Evolutionary conservation across 2,888 invertebrate genomes (phyloP).

Genomic region (Mantis religiosa): DNA sequence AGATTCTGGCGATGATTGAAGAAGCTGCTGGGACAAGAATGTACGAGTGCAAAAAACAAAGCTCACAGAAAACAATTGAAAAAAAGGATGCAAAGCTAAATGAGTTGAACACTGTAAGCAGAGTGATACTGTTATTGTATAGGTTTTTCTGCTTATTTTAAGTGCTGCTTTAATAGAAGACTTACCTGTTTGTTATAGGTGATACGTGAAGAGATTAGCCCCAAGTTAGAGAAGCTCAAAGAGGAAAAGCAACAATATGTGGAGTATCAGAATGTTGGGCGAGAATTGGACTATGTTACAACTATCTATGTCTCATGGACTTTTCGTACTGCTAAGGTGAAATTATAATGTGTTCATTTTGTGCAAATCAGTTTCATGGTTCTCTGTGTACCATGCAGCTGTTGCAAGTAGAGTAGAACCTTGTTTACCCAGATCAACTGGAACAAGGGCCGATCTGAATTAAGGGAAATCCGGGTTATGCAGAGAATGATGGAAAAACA

Average conservation of each 20-base stretch:
- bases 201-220: conserved; percentile 82
- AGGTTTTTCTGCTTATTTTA: neutral
- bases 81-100: conserved; percentile 87
- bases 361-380: no score
- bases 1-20: conserved; percentile 95
- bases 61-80: conserved; percentile 79
- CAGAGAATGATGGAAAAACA: no score
- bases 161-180: neutral
- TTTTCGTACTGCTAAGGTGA: conserved; percentile 48
- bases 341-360: neutral
- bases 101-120: conserved; percentile 73
- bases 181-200: conserved; percentile 46
- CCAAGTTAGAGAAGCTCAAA: conserved; percentile 78
- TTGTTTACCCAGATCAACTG: no score
- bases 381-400: no score
- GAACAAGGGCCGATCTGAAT: no score
- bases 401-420: no score
- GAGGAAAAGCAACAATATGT: conserved; percentile 79
- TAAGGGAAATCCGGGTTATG: no score
- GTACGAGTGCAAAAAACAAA: conserved; percentile 91
- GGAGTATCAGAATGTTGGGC: conserved; percentile 78
- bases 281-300: conserved; percentile 78
- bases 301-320: conserved; percentile 71
- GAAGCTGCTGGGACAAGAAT: conserved; percentile 97
- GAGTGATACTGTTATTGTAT: neutral